Conservation (phyloP, 2,888 invertebrate genomes). For the Cheilosia grossa region DNA sequence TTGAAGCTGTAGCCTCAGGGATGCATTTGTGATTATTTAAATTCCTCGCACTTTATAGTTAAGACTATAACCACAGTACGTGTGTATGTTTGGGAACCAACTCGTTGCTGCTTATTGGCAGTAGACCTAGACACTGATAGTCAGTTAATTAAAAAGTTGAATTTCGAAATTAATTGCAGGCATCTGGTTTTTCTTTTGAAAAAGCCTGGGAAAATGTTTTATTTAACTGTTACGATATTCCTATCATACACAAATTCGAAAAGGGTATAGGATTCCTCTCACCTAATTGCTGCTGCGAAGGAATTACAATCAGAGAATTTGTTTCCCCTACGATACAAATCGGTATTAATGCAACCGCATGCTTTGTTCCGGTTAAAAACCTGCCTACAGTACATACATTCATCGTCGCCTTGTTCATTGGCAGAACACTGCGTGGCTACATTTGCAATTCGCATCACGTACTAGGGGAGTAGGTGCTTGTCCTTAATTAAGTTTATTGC, state of each 20-base stretch:
- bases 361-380: constrained; percentile 4
- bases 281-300: constrained; percentile 15
- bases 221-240: background rate
- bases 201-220: background rate
- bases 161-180: background rate
- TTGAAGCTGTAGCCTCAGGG: constrained; percentile 52
- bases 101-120: too few species aligned
- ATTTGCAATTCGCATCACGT: constrained; percentile 36
- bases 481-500: constrained; percentile 47
- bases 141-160: constrained; percentile 7
- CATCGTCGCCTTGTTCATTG: background rate
- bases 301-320: constrained; percentile 36
- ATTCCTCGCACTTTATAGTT: constrained; percentile 10
- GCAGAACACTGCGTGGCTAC: background rate
- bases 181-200: background rate
- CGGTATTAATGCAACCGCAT: constrained; percentile 23
- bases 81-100: too few species aligned
- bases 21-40: constrained; percentile 51
- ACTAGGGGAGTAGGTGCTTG: constrained; percentile 7
- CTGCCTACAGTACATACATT: background rate
- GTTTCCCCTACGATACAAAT: constrained; percentile 23
- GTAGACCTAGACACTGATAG: background rate
- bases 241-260: background rate
- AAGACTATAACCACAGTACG: background rate
- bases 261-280: background rate